Evolutionary conservation across 2,113 vertebrate species (phyloP), one percentile per base, ranked within the genome.

Genomic region (Oostethus manadensis): DNA sequence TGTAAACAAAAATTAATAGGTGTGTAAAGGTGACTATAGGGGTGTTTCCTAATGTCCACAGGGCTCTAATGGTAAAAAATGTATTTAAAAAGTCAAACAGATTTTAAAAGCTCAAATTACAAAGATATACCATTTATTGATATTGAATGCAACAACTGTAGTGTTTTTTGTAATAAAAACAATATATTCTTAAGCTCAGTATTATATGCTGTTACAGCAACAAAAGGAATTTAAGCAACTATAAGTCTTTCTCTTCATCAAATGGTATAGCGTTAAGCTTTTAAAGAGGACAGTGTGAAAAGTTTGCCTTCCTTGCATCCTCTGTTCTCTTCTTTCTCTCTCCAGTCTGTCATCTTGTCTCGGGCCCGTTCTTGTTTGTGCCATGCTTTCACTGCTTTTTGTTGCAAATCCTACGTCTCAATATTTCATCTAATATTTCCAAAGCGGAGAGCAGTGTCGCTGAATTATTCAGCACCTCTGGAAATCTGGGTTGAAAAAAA

Each of bases 381-480:
- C 50, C 23, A 4, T 5, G n/a, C 53, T 68, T 75, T 75, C 33
- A 15, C 66, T n/a, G 14, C 66, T 67, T 75, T 16, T n/a, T 71
- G 67, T 76, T 65, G 76, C 77, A 78, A 77, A 87, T 76, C 77
- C 70, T 73, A 74, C 74, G 77, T 83, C 80, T 83, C 79, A 81
- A 85, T 78, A 83, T 79, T 85, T 79, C 56, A 77, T 84, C 71
- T 80, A 73, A 82, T 78, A 83, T 81, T 82, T 78, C 73, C 71
- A 50, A 54, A 74, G 72, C 78, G 73, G 63, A 72, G 78, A 78
- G 76, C 60, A 57, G 60, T 21, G 44, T 60, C 50, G 29, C 55
- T 88, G 74, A 87, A 87, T 87, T 80, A 87, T 88, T 84, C 76
- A 86, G 47, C 51, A 42, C 46, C 56, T 45, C 26, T 22, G 35